Evolutionary conservation across 2,113 vertebrate species (phyloP), one percentile per base, ranked within the genome.

Genomic region (Mustela lutreola): DNA sequence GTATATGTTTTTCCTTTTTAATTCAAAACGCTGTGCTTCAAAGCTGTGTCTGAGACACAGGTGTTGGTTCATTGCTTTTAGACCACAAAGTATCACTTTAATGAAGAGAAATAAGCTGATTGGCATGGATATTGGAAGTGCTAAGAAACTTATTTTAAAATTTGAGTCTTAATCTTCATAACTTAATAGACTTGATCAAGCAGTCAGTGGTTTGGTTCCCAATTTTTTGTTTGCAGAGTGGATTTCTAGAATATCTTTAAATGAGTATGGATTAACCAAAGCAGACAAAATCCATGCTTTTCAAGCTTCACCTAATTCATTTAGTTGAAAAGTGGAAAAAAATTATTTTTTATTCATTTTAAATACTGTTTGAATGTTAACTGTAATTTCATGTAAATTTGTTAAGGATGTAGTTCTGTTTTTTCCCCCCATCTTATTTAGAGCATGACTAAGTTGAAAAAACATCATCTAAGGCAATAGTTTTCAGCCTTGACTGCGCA

Each of bases 141-240:
- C 1, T 95, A 53, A 79, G 75, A 88, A 42, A 45, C n/a, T 73
- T 82, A 45, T 36, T 96, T 89, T 56, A 93, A 85, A 82, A 89
- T 79, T 60, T 89, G 56, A 89, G 60, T 82, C 53, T 89, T 94
- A 60, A 60, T 87, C 26, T 92, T 75, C 1, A 8, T 33, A 76
- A 83, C 53, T 70, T 80, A 48, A 78, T 95, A 82, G 45, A 95
- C 45, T 65, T 89, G 36, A 28, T 36, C 21, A 71, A 45, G n/a
- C 48, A 76, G 18, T 28, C 78, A 70, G 48, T 90, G 53, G 48
- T 95, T 88, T 89, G 9, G 7, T 26, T 31, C 39, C 31, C 63
- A 70, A 36, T 71, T 89, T 94, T 18, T 70, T 84, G 26, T 95
- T 96, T 96, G 73, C 50, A 63, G 81, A 97, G 50, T 90, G 24